A percentile compares a stretch with the other conserved stretches of the same genome.
phyloP scores from a whole-genome alignment of 2,888 invertebrate genomes.

The Noctua fimbriata region DNA sequence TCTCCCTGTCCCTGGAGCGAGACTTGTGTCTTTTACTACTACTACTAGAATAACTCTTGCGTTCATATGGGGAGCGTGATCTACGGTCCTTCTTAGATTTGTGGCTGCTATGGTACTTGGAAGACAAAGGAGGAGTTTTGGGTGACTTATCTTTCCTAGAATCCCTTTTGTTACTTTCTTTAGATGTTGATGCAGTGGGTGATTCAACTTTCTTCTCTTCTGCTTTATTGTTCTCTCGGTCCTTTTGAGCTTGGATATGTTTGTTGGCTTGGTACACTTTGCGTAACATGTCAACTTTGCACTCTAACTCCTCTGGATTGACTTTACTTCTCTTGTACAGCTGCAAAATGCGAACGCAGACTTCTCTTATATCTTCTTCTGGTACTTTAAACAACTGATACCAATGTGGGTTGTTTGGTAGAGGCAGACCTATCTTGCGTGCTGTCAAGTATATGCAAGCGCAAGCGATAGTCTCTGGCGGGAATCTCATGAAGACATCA shows the following conservation, averaged over 20 bases:
- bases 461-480: conserved; percentile 99
- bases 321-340: conserved; percentile 96
- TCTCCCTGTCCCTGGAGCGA: conserved; percentile 85
- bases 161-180: conserved; percentile 83
- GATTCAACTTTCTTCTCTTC: conserved; percentile 86
- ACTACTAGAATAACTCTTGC: conserved; percentile 82
- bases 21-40: conserved; percentile 86
- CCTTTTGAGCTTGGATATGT: conserved; percentile 83
- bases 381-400: conserved; percentile 96
- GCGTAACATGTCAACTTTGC: conserved; percentile 82
- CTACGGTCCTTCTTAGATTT: conserved; percentile 86
- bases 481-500: conserved; percentile 98
- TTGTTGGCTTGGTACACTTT: conserved; percentile 88
- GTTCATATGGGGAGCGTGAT: conserved; percentile 87
- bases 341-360: conserved; percentile 95
- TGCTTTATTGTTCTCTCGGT: conserved; percentile 80
- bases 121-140: conserved; percentile 87
- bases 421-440: conserved; percentile 95
- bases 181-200: conserved; percentile 86
- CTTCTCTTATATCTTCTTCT: conserved; percentile 95
- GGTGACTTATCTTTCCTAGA: conserved; percentile 87
- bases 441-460: conserved; percentile 99
- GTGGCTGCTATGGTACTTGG: conserved; percentile 86
- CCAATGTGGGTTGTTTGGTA: conserved; percentile 97
- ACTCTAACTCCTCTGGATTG: conserved; percentile 87